Base-by-base conservation (phyloP, 2,888 invertebrate genomes). In the Odontocerum albicorne region DNA sequence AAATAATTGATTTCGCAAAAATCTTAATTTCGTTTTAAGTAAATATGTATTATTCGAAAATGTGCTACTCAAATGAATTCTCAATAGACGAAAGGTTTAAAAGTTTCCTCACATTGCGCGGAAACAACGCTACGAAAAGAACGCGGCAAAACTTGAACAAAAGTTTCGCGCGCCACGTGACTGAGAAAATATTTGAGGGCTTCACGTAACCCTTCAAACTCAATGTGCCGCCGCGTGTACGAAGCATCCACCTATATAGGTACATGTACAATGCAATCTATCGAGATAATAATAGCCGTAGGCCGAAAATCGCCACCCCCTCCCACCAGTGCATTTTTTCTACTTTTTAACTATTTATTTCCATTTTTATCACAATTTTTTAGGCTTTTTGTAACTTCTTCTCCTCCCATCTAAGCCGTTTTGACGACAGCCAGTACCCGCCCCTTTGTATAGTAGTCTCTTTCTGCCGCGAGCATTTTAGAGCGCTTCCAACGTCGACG, bases 391-490 rank as follows among this genome's bases (percentile, higher is more conserved):
- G 55, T 52, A 49, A 55, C 47, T 60, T 60, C 52, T 60, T 55
- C 60, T 55, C 60, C 60, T 49, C 60, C 60, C 57, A 60, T 42
- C 55, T 22, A 45, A 42, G 20, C 42, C 21, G 50, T 45, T 53
- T 57, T 40, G 54, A 50, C 32, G 42, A 38, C 40, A 35, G 2
- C 31, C 7, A 16, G 43, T 44, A 20, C 8, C 45, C 60, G 57
- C 60, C 60, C 60, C 51, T 49, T 49, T 17, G 67, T 73, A 66
- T 55, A 66, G 66, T 63, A 65, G 68, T 76, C 73, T 70, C 76
- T 66, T 70, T 77, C 73, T 46, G 68, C 72, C 70, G 75, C 73
- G 73, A 75, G 73, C 72, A 71, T 71, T 66, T 69, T 63, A 60
- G 61, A 32, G 52, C 47, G 58, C 63, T 67, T 62, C 54, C 33